A percentile compares a stretch with the other conserved stretches of the same genome.
These are phyloP conservation scores for Monomorium pharaonis DNA, from an alignment of 1,140 invertebrate genomes.

Conservation along the genomic window DNA sequence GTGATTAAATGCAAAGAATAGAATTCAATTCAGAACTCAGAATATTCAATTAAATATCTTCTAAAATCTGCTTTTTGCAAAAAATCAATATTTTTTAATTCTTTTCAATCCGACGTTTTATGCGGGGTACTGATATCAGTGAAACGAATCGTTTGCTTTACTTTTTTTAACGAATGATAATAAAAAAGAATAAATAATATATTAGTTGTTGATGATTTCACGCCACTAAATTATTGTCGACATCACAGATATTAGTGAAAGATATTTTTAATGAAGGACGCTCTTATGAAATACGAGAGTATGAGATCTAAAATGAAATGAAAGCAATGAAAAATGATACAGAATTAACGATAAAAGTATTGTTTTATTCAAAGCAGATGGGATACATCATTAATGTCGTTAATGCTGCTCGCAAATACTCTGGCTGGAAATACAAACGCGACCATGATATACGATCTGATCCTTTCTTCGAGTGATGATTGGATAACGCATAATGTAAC, in stretches of 20 bases:
- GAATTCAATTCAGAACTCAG: too few species aligned
- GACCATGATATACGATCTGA: conserved; percentile 47
- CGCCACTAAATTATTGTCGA: background rate
- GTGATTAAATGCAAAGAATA: too few species aligned
- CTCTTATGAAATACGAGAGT: too few species aligned
- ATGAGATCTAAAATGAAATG: conserved; percentile 19
- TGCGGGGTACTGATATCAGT: too few species aligned
- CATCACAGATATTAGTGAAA: background rate
- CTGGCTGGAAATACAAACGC: conserved; percentile 42
- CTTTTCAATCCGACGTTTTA: too few species aligned
- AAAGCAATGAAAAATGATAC: conserved; percentile 21
- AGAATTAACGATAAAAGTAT: conserved; percentile 30
- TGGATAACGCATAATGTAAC: conserved; percentile 50
- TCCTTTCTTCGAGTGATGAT: conserved; percentile 46
- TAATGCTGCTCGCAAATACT: conserved; percentile 38
- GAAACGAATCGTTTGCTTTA: background rate
- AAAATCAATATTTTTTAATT: too few species aligned
- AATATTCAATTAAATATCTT: too few species aligned
- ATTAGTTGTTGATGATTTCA: background rate
- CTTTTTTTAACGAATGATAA: background rate
- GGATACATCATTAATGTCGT: conserved; percentile 23
- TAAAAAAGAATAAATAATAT: background rate
- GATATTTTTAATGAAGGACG: background rate
- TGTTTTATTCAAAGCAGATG: conserved; percentile 52
- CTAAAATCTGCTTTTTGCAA: too few species aligned